A percentile compares a stretch with the other conserved stretches of the same genome.
Conservation (phyloP, 1,140 invertebrate species). For the Heliconius nattereri region DNA sequence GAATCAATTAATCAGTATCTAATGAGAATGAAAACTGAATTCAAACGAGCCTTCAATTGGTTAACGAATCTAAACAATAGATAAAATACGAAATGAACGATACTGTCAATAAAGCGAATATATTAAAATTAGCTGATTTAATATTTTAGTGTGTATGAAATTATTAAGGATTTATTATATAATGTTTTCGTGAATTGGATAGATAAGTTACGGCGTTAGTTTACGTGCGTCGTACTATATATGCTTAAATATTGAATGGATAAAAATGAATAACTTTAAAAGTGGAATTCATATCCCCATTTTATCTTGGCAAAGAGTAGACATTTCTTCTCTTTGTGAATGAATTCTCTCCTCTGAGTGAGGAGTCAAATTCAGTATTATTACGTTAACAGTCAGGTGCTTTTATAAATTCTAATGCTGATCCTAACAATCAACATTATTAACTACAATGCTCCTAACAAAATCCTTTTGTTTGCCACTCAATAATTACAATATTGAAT, state of each 20-base stretch:
- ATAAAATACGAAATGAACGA: not conserved
- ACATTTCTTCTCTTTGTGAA: too few species aligned
- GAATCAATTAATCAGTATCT: conserved; percentile 18
- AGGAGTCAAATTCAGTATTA: too few species aligned
- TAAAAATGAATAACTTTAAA: too few species aligned
- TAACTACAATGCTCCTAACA: not conserved
- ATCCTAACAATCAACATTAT: not conserved
- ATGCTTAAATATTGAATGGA: too few species aligned
- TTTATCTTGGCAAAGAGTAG: too few species aligned
- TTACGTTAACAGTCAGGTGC: too few species aligned
- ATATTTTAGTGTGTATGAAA: not conserved
- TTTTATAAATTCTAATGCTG: too few species aligned
- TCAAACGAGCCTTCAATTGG: conserved; percentile 31
- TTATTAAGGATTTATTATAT: not conserved
- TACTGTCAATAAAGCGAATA: not conserved
- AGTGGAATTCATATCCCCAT: too few species aligned
- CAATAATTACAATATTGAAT: conserved; percentile 16
- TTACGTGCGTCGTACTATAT: too few species aligned
- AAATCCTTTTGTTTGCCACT: not conserved
- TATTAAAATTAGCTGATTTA: not conserved
- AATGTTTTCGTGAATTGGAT: not conserved
- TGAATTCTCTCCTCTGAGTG: too few species aligned
- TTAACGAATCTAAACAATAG: conserved; percentile 40
- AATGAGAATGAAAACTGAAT: conserved; percentile 38
- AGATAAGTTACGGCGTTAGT: too few species aligned